phyloP scores from a whole-genome alignment of 2,797 vertebrate species.

The Arremon brunneinucha region DNA sequence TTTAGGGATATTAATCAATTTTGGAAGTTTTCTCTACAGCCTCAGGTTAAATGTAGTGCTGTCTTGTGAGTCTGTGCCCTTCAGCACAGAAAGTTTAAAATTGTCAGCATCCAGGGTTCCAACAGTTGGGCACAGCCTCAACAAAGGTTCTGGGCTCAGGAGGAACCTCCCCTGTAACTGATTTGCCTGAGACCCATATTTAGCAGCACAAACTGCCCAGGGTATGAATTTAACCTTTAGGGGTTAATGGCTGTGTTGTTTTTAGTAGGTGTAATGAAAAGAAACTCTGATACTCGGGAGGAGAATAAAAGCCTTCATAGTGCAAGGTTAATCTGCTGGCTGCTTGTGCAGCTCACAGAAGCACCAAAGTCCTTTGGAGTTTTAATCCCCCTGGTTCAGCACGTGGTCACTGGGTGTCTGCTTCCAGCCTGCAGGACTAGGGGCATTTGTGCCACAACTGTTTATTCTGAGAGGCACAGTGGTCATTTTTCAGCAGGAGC shows the following conservation, averaged over 20 bases:
- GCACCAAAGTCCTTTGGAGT: neutral
- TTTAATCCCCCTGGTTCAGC: neutral
- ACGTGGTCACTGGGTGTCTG: neutral
- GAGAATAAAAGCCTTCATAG: conserved; percentile 30
- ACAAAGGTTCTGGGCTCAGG: neutral
- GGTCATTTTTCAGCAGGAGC: neutral
- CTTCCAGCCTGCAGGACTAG: neutral
- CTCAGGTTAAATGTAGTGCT: neutral
- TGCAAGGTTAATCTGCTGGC: neutral
- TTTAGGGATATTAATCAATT: neutral
- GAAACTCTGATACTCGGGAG: neutral
- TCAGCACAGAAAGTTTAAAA: neutral
- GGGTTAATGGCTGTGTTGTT: neutral
- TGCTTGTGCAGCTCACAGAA: neutral
- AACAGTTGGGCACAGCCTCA: neutral
- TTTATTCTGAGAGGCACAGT: neutral
- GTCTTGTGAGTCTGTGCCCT: neutral
- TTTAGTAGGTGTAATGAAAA: neutral
- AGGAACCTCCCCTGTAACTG: neutral
- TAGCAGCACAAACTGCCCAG: neutral
- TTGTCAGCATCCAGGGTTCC: neutral
- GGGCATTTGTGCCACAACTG: neutral
- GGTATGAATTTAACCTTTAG: neutral
- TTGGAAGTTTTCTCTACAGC: neutral
- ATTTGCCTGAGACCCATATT: neutral